Conservation (phyloP, 2,113 vertebrate species). For the Baryphthengus martii region DNA sequence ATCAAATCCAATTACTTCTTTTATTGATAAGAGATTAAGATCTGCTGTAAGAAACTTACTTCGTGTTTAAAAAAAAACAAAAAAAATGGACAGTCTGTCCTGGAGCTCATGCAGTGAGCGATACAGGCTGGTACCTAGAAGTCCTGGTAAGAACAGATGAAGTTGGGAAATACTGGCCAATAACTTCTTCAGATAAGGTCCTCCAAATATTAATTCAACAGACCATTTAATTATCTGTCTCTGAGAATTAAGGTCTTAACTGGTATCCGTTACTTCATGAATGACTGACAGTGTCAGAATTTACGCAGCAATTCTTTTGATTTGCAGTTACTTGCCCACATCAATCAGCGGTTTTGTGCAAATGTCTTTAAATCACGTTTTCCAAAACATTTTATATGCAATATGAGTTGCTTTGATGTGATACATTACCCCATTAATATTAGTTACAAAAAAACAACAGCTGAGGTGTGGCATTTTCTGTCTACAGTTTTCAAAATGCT, state of each 20-base stretch:
- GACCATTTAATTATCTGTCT: not conserved
- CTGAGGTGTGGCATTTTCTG: not conserved
- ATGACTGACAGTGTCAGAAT: not conserved
- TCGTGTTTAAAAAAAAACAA: not conserved
- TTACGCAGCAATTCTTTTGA: not conserved
- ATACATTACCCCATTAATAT: not conserved
- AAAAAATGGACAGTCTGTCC: not conserved
- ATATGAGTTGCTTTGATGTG: not conserved
- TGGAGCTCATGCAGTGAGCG: not conserved
- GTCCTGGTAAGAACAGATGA: not conserved
- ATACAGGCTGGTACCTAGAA: not conserved
- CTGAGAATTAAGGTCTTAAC: not conserved
- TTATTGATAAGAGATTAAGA: slow-evolving; percentile 17
- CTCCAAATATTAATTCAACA: not conserved
- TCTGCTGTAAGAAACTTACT: not conserved
- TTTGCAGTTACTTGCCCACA: not conserved
- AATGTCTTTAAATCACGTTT: not conserved
- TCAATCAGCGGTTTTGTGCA: not conserved
- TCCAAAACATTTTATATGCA: not conserved
- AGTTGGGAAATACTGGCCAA: not conserved
- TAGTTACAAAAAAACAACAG: not conserved
- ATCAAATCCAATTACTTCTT: slow-evolving; percentile 9
- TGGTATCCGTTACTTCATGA: not conserved
- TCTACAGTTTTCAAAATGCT: not conserved
- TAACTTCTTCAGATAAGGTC: not conserved